Evolutionary conservation across 2,797 vertebrate species (phyloP).

Genomic region (Gadopsis bispinosus): DNA sequence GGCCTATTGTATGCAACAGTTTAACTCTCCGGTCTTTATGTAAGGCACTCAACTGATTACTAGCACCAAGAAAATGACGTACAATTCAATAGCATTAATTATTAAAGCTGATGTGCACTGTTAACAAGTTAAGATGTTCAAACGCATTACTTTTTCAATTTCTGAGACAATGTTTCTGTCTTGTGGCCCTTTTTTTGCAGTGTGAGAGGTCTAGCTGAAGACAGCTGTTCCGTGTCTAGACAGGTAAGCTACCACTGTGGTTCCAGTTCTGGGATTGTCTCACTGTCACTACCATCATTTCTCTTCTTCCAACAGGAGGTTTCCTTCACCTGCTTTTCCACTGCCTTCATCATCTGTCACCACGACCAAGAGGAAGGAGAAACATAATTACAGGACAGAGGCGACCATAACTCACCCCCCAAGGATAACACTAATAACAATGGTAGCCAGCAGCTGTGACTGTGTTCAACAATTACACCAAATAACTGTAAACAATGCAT

Average conservation of each 20-base stretch:
- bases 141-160: neutral
- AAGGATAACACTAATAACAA: constrained; percentile 52
- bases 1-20: neutral
- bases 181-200: constrained; percentile 6
- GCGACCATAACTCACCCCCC: constrained; percentile 46
- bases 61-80: neutral
- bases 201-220: constrained; percentile 15
- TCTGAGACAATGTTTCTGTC: neutral
- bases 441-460: constrained; percentile 39
- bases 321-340: constrained; percentile 56
- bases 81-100: neutral
- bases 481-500: constrained; percentile 46
- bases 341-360: constrained; percentile 59
- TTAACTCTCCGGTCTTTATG: constrained; percentile 1
- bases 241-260: constrained; percentile 53
- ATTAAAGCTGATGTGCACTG: constrained; percentile 9
- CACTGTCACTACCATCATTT: constrained; percentile 57
- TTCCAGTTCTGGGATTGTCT: constrained; percentile 51
- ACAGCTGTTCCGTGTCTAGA: constrained; percentile 71
- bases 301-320: constrained; percentile 59
- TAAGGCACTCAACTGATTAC: neutral
- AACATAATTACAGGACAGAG: constrained; percentile 75
- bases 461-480: constrained; percentile 50
- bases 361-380: constrained; percentile 53
- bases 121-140: neutral